phyloP scores from a whole-genome alignment of 2,888 invertebrate genomes.

The Thalpophila matura region DNA sequence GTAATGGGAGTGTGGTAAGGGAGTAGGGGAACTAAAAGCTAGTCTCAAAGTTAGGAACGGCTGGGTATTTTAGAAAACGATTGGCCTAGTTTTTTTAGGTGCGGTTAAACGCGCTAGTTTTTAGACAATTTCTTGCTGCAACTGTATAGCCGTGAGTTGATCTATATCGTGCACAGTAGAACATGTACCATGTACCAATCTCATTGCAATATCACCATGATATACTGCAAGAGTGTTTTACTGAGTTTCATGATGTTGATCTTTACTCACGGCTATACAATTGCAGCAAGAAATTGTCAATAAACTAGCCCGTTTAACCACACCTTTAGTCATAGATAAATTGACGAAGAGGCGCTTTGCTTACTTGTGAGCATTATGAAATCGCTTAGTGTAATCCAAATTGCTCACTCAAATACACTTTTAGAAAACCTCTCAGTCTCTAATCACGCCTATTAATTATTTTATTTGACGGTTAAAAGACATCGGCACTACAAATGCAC shows the following conservation, averaged over 20 bases:
- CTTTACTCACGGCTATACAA: too few species aligned
- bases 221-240: too few species aligned
- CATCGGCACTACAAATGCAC: conserved; percentile 48
- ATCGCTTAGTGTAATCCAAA: neutral
- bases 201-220: too few species aligned
- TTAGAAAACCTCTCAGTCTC: conserved; percentile 1
- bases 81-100: neutral
- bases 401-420: conserved; percentile 6
- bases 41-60: conserved; percentile 1
- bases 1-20: neutral
- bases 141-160: too few species aligned
- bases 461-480: conserved; percentile 21
- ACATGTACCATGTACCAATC: too few species aligned
- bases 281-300: too few species aligned
- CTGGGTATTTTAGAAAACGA: neutral
- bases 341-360: neutral
- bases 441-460: conserved; percentile 21
- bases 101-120: too few species aligned
- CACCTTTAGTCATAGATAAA: neutral
- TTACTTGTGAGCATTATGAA: too few species aligned
- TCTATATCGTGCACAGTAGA: too few species aligned
- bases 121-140: too few species aligned
- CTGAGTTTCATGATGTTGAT: too few species aligned
- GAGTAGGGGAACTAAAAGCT: neutral
- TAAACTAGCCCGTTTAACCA: too few species aligned